Evolutionary conservation across 2,888 invertebrate species (phyloP), one percentile per base, ranked within the genome.

Genomic region (Toxonevra muliebris): DNA sequence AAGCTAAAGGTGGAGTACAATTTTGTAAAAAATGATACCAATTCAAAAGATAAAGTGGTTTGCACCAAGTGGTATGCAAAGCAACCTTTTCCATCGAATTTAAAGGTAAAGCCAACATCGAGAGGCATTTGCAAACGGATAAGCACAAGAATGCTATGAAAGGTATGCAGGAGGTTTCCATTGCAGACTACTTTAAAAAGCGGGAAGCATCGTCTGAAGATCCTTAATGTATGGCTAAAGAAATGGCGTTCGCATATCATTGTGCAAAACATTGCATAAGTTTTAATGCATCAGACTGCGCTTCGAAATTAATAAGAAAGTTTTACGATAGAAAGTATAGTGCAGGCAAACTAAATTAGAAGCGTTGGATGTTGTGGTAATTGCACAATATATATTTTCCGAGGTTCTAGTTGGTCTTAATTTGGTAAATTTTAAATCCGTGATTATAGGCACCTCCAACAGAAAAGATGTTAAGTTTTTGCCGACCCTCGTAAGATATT

Each of bases 101-200:
- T 48, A 61, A 48, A 61, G 50, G 61, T 13, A 61, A 48, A 61
- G 30, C 61, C 30, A 50, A 61, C 61, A 61, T 61, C 61, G 61
- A 50, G 40, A 61, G 61, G 48, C 61, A 61, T 61, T 61, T 61
- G 50, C 30, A 20, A 50, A 9, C 61, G n/a, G 15, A 48, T 11
- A 45, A 61, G 2, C 45, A 57, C 57, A 57, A 57, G 30, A 13
- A 40, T 30, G 57, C 57, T 13, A 57, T 30, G n/a, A n/a, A n/a
- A n/a, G n/a, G n/a, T n/a, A n/a, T n/a, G n/a, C n/a, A n/a, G n/a
- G n/a, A n/a, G n/a, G n/a, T n/a, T n/a, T n/a, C n/a, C n/a, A n/a
- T n/a, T n/a, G n/a, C n/a, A n/a, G n/a, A n/a, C n/a, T n/a, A n/a
- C 30, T 30, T 30, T 30, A 30, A 30, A 7, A 30, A 30, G 30